Percentiles rank a stretch among this genome's conserved stretches.
Evolutionary conservation across 2,113 vertebrate genomes (phyloP).

Genomic region (Pelvicachromis taeniatus): DNA sequence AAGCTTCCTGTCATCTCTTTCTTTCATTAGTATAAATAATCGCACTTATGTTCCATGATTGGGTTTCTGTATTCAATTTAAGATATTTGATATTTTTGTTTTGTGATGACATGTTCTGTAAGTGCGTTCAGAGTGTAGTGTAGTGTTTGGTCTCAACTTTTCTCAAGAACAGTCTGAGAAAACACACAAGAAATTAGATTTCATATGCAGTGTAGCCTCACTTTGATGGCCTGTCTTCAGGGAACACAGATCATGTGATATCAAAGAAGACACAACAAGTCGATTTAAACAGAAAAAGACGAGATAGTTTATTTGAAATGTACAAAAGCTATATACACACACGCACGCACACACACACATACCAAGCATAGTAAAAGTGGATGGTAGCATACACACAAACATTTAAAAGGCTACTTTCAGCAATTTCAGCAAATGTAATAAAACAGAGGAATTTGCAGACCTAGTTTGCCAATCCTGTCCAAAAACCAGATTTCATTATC

Average conservation of each 20-base stretch:
- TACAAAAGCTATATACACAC: slow-evolving; percentile 94
- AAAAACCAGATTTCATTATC: slow-evolving; percentile 41
- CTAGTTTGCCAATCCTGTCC: slow-evolving; percentile 21
- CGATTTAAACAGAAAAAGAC: slow-evolving; percentile 61
- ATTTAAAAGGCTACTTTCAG: slow-evolving; percentile 51
- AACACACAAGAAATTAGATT: neutral
- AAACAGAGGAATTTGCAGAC: slow-evolving; percentile 30
- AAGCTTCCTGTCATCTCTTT: no score
- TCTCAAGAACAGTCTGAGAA: neutral
- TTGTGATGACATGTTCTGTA: neutral
- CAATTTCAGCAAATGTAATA: slow-evolving; percentile 56
- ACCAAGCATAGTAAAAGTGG: slow-evolving; percentile 66
- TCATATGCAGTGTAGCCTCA: neutral
- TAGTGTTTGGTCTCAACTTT: neutral
- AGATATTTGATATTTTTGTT: neutral
- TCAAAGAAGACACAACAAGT: slow-evolving; percentile 45
- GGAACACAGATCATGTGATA: slow-evolving; percentile 4
- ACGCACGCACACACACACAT: slow-evolving; percentile 80
- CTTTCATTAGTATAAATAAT: no score
- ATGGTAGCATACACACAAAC: slow-evolving; percentile 45
- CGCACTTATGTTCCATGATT: no score
- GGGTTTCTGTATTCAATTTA: neutral
- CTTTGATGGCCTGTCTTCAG: slow-evolving; percentile 19
- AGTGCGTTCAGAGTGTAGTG: neutral
- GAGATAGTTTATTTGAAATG: slow-evolving; percentile 87